phyloP scores from a whole-genome alignment of 2,888 invertebrate species.

The Caenorhabditis becei region DNA sequence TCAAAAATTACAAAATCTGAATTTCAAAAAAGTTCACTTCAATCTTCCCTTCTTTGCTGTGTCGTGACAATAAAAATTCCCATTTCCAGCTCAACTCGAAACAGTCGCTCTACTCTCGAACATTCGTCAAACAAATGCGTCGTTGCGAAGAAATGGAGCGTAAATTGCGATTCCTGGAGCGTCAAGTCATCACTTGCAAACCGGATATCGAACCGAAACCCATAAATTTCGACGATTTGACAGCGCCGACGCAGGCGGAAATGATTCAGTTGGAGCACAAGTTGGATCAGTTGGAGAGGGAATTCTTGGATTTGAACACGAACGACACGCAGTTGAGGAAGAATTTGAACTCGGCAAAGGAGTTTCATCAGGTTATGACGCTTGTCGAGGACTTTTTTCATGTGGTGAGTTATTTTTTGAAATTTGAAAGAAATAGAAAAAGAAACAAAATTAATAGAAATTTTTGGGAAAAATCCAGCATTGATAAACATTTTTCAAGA shows the following conservation, averaged over 20 bases:
- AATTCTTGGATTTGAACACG: slow-evolving; percentile 73
- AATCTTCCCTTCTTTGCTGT: no score
- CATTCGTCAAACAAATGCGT: slow-evolving; percentile 97
- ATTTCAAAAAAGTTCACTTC: no score
- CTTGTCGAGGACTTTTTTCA: slow-evolving; percentile 74
- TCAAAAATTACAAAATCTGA: no score
- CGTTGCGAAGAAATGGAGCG: slow-evolving; percentile 94
- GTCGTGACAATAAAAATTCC: background rate
- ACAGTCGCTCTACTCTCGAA: slow-evolving; percentile 96
- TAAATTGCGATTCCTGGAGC: slow-evolving; percentile 88
- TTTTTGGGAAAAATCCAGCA: no score
- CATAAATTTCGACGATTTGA: slow-evolving; percentile 82
- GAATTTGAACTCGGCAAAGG: slow-evolving; percentile 66
- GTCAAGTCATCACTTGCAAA: slow-evolving; percentile 94
- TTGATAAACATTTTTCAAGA: no score
- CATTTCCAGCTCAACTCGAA: slow-evolving; percentile 90
- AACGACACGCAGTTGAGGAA: slow-evolving; percentile 69
- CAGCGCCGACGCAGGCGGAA: slow-evolving; percentile 97
- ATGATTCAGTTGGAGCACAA: slow-evolving; percentile 87
- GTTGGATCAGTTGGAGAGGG: slow-evolving; percentile 66
- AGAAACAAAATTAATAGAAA: background rate
- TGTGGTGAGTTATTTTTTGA: slow-evolving; percentile 64
- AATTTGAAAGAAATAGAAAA: no score
- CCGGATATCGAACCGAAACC: slow-evolving; percentile 93
- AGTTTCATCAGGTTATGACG: slow-evolving; percentile 64